These are phyloP conservation scores for Epinotia brunnichana DNA, from an alignment of 2,888 invertebrate species.

Conservation along the genomic window DNA sequence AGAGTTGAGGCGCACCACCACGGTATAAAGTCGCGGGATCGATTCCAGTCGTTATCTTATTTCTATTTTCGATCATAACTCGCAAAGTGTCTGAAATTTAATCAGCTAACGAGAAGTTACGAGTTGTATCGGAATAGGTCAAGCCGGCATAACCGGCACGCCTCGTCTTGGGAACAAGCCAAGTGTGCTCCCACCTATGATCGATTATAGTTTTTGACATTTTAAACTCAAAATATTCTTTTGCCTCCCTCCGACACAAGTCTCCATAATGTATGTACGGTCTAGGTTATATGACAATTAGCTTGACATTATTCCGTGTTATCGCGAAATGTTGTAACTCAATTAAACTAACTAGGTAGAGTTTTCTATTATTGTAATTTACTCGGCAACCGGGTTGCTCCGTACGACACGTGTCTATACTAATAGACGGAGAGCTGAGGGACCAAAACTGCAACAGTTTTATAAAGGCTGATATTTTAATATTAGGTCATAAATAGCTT, in stretches of 20 bases:
- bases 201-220: slow-evolving; percentile 25
- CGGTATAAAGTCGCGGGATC: no score
- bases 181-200: slow-evolving; percentile 26
- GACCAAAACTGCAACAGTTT: no score
- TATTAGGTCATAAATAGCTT: no score
- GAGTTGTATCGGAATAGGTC: slow-evolving; percentile 28
- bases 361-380: no score
- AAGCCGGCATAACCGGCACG: slow-evolving; percentile 27
- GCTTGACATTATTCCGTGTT: no score
- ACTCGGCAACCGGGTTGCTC: no score
- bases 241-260: neutral
- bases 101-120: slow-evolving; percentile 2
- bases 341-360: no score
- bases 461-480: no score
- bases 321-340: no score
- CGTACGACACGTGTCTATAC: no score
- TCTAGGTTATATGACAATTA: neutral
- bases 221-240: slow-evolving; percentile 12
- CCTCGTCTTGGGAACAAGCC: slow-evolving; percentile 29
- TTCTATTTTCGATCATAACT: neutral
- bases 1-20: no score
- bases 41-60: neutral
- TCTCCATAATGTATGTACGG: neutral
- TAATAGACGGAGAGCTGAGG: no score
- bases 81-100: neutral